phyloP scores from a whole-genome alignment of 1,140 invertebrate genomes.

The Orius laevigatus region DNA sequence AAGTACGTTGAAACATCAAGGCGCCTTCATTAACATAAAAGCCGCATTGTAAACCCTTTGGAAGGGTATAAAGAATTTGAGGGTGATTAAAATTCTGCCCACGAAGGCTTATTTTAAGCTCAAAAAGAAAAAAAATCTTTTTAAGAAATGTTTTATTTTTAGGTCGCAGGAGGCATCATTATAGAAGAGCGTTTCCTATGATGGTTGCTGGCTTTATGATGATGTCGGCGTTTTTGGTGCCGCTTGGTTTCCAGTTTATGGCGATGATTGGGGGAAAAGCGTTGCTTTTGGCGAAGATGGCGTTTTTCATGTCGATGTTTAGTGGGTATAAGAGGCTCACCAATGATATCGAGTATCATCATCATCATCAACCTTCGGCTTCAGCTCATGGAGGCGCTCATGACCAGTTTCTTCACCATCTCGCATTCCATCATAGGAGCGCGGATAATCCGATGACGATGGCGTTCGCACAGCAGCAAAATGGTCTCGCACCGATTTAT shows the following conservation, averaged over 20 bases:
- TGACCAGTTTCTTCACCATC: conserved; percentile 5
- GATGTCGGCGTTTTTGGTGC: conserved; percentile 23
- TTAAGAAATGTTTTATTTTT: too few relatives aligned
- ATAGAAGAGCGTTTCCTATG: conserved; percentile 24
- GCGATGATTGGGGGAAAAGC: conserved; percentile 25
- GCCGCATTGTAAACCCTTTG: too few relatives aligned
- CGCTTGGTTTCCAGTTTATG: conserved; percentile 26
- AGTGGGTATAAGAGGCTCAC: conserved; percentile 17
- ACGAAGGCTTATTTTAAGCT: too few relatives aligned
- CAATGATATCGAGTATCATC: conserved; percentile 12
- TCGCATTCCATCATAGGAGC: conserved; percentile 5
- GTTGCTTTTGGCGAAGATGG: conserved; percentile 23
- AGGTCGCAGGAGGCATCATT: conserved; percentile 17
- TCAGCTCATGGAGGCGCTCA: not conserved
- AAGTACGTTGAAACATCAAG: too few relatives aligned
- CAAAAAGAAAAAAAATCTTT: too few relatives aligned
- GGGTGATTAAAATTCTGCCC: too few relatives aligned
- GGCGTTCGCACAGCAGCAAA: too few relatives aligned
- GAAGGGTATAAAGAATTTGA: too few relatives aligned
- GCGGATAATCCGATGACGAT: not conserved
- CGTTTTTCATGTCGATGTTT: conserved; percentile 21
- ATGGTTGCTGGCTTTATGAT: conserved; percentile 25
- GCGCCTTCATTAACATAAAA: too few relatives aligned
- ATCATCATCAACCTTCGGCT: not conserved
- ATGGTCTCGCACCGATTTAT: too few relatives aligned